Base-by-base conservation (phyloP, 2,797 vertebrate genomes). In the Orientallactaga sibirica region DNA sequence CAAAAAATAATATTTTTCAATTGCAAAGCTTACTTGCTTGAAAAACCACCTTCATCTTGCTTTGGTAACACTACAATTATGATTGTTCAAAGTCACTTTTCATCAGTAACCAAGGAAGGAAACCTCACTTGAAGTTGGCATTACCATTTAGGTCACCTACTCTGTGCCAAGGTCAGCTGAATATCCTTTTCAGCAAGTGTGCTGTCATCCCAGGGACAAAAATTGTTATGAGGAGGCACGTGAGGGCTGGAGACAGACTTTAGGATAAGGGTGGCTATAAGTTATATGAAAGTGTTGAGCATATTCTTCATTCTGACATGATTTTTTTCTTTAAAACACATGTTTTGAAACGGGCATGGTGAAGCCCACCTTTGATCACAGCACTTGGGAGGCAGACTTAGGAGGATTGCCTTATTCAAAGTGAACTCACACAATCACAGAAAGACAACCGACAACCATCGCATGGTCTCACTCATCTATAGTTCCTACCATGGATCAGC, bases 31-130 rank as follows among this genome's bases (percentile, higher is more conserved):
- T 73, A 73, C 25, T 86, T 91, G n/a, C 16, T 55, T 55, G 55
- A 48, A 37, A 88, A 58, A 91, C 3, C 86, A 37, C 3, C 15
- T 86, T 79, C 7, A 58, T 92, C 73, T 91, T 87, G 22, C 27
- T 94, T 93, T 91, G 62, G 27, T 86, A 86, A 71, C 61, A 18
- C 80, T 87, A 84, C 62, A 37, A 18, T 92, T 52, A 67, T 89
- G 67, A 83, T 15, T 91, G 16, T 22, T 22, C 24, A 61, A 88
- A 70, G 27, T 27, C 68, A 55, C 41, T 93, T 90, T 81, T 3
- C 3, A 11, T 29, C 27, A 41, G 1, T 68, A 37, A 92, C 3
- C 7, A 7, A 89, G 18, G 27, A 7, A 70, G 27, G 48, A 88
- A 90, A 73, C 41, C n/a, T 93, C 19, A 66, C 24, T 12, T 66